Evolutionary conservation across 2,113 vertebrate genomes (phyloP).

Genomic region (Eulemur macaco): DNA sequence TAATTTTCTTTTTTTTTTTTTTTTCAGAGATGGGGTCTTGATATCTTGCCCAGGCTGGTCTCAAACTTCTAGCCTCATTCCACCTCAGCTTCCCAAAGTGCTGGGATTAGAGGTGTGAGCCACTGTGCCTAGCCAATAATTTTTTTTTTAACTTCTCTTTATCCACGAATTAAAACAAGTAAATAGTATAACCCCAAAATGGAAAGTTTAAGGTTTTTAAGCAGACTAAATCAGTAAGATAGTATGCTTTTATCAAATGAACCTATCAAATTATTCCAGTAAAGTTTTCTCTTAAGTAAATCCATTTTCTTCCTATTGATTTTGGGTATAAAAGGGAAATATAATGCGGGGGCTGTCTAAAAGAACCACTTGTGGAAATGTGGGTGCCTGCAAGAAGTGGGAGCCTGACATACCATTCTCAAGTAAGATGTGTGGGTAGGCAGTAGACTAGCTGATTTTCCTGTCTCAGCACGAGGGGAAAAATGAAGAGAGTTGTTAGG

Average conservation of each 20-base stretch:
- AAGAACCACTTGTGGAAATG: neutral
- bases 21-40: no score
- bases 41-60: no score
- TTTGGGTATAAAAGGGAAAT: neutral
- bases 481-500: neutral
- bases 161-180: neutral
- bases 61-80: no score
- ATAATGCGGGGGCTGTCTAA: no score
- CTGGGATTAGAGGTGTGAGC: no score
- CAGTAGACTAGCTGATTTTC: fast-evolving
- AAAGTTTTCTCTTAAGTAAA: neutral
- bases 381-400: neutral
- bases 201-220: neutral
- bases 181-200: neutral
- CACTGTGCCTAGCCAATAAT: no score
- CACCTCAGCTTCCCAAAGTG: no score
- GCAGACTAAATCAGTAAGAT: neutral
- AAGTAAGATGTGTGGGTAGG: fast-evolving
- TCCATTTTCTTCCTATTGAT: neutral
- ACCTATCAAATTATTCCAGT: neutral
- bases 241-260: neutral
- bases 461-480: neutral
- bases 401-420: neutral
- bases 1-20: no score
- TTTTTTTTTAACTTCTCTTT: neutral